phyloP scores from a whole-genome alignment of 2,888 invertebrate species.

The Oscheius onirici region DNA sequence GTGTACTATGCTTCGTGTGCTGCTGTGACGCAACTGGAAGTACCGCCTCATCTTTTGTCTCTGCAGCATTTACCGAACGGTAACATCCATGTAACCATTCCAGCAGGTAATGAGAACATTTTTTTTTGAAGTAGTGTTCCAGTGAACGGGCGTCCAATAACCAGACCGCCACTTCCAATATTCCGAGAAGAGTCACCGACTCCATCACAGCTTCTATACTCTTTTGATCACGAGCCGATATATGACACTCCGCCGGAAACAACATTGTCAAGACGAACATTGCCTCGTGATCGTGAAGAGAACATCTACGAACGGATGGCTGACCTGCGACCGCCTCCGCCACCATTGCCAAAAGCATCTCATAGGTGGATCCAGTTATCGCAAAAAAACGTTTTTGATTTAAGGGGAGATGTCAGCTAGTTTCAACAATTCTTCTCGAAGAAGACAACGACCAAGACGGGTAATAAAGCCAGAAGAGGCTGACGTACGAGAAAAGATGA shows the following conservation, averaged over 20 bases:
- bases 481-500: background rate
- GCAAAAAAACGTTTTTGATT: background rate
- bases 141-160: slow-evolving; percentile 44
- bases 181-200: slow-evolving; percentile 57
- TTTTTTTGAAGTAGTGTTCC: background rate
- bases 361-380: background rate
- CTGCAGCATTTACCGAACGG: slow-evolving; percentile 64
- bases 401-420: slow-evolving; percentile 21
- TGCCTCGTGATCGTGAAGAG: background rate
- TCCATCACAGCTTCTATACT: slow-evolving; percentile 61
- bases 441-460: slow-evolving; percentile 16
- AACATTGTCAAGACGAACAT: background rate
- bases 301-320: slow-evolving; percentile 29
- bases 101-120: slow-evolving; percentile 40
- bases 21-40: slow-evolving; percentile 52
- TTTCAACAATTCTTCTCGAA: slow-evolving; percentile 13
- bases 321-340: slow-evolving; percentile 9
- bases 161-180: slow-evolving; percentile 47
- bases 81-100: slow-evolving; percentile 64
- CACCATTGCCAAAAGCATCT: slow-evolving; percentile 25
- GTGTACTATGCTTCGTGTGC: slow-evolving; percentile 51
- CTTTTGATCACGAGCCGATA: slow-evolving; percentile 67
- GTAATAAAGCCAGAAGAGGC: background rate
- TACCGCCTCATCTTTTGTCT: slow-evolving; percentile 61
- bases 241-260: slow-evolving; percentile 63